Percentiles rank a stretch among this genome's conserved stretches.
phyloP scores from a whole-genome alignment of 2,888 invertebrate genomes.

The Hymenopus coronatus region DNA sequence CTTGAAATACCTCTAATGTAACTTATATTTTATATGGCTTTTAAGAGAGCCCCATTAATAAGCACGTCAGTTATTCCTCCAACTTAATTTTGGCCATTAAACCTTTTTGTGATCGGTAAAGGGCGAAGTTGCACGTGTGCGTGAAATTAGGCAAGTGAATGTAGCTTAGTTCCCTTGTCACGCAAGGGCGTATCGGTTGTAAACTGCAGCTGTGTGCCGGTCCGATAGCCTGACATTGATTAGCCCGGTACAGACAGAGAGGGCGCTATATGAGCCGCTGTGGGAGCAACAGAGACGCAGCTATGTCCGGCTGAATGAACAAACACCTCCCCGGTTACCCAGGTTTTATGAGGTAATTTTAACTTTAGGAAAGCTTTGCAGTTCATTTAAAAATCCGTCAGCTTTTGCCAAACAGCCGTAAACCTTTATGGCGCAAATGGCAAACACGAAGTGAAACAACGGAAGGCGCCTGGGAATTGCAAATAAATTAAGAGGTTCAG shows the following conservation, averaged over 20 bases:
- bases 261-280: neutral
- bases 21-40: too few relatives aligned
- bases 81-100: too few relatives aligned
- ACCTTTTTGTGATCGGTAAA: too few relatives aligned
- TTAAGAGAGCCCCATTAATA: too few relatives aligned
- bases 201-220: conserved; percentile 15
- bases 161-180: conserved; percentile 6
- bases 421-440: conserved; percentile 8
- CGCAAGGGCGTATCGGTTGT: neutral
- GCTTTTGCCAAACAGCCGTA: neutral
- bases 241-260: neutral
- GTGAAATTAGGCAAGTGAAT: conserved; percentile 19
- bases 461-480: neutral
- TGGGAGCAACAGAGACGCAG: neutral
- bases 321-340: neutral
- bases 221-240: conserved; percentile 12
- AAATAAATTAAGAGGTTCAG: neutral
- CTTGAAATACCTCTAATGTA: too few relatives aligned
- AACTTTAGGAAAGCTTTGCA: conserved; percentile 18
- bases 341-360: conserved; percentile 21
- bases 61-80: too few relatives aligned
- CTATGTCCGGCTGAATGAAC: conserved; percentile 8
- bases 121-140: neutral
- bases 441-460: conserved; percentile 14
- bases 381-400: conserved; percentile 22